Base-by-base conservation (phyloP, 1,140 invertebrate genomes). In the Venustaconcha ellipsiformis region DNA sequence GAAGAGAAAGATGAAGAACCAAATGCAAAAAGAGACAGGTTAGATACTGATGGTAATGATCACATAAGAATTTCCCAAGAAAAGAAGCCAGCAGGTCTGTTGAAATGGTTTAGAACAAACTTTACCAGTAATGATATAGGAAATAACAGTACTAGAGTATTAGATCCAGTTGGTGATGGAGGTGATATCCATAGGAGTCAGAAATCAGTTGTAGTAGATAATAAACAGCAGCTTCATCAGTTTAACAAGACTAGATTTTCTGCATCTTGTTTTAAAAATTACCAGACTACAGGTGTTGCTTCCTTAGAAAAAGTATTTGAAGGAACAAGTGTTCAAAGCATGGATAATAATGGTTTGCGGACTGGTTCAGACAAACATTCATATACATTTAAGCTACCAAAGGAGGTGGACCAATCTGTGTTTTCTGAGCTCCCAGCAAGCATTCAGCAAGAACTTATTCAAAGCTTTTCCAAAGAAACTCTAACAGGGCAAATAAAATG, bases 391-490 rank as follows among this genome's bases (percentile, higher is more conserved):
- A 48, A 11, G 8, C 20, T 72, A 57, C 79, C 79, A 66, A 14
- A n/a, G 2, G 74, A 60, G 60, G 56, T 81, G 15, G 80, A 81
- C 60, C 20, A 59, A 14, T 55, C 59, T 5, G 80, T 81, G 13
- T 81, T 79, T 56, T 23, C 23, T 17, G 78, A 81, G 48, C 68
- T 81, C 15, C 80, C 80, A 37, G 11, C n/a, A 59, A 68, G 77
- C 23, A 81, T 81, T 48, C 77, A 81, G 58, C 58, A 77, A 65
- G 80, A 81, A 56, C 73, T 81, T 59, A 55, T 48, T 48, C 37
- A 48, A 48, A 48, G 37, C 37, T 48, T 48, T 6, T 48, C 37
- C 37, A 48, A 48, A 48, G 37, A 48, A 48, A 48, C 37, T 8
- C 4, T 11, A 48, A 48, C 37, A 11, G 37, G 37, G 37, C 37